Percentiles rank a stretch among this genome's conserved stretches.
Evolutionary conservation across 1,140 invertebrate species (phyloP).

Genomic region (Drosophila malerkotliana): DNA sequence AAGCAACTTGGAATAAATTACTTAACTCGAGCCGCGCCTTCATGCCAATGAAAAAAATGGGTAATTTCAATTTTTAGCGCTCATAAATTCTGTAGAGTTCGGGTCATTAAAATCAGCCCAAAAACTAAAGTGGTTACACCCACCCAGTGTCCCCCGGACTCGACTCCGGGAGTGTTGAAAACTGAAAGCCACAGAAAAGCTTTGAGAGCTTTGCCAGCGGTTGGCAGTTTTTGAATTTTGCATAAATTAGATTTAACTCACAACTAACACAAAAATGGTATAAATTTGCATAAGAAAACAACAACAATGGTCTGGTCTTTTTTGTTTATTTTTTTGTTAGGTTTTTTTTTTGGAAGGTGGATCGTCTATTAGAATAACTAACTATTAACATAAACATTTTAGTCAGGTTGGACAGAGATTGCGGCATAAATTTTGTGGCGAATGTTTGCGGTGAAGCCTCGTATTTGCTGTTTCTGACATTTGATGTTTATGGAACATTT

Average conservation of each 20-base stretch:
- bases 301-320: conserved; percentile 21
- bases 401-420: conserved; percentile 72
- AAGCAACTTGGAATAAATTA: conserved; percentile 41
- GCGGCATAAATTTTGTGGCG: conserved; percentile 69
- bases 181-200: conserved; percentile 56
- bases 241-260: conserved; percentile 76
- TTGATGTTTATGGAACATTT: conserved; percentile 35
- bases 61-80: conserved; percentile 74
- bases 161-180: conserved; percentile 41
- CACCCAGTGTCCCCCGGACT: conserved; percentile 5
- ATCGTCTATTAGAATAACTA: conserved; percentile 59
- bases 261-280: conserved; percentile 45
- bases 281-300: conserved; percentile 55
- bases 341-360: conserved; percentile 15
- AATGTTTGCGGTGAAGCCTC: conserved; percentile 59
- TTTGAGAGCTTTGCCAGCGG: conserved; percentile 50
- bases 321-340: neutral
- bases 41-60: conserved; percentile 57
- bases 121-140: conserved; percentile 59
- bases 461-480: conserved; percentile 42
- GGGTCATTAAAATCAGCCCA: conserved; percentile 66
- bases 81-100: conserved; percentile 70
- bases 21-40: conserved; percentile 34
- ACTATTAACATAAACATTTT: conserved; percentile 71
- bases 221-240: conserved; percentile 62